These are phyloP conservation scores for Eilema sororculum DNA, from an alignment of 2,888 invertebrate genomes.

Conservation along the genomic window DNA sequence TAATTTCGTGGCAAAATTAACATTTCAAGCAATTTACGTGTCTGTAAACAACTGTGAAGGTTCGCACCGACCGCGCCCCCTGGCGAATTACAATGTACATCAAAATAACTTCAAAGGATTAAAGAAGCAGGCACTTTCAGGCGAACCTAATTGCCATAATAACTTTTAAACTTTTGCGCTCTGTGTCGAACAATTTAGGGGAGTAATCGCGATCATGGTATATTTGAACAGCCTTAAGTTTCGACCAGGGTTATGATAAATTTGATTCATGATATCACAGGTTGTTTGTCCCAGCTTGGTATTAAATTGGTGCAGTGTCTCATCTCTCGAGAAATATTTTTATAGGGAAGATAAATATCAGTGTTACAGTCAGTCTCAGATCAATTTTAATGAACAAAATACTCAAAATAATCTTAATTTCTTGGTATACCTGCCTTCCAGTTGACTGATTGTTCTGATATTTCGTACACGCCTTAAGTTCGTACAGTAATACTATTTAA, in stretches of 20 bases:
- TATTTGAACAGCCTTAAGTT: neutral
- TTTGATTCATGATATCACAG: too few relatives aligned
- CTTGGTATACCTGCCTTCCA: too few relatives aligned
- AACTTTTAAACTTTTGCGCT: neutral
- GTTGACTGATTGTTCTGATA: too few relatives aligned
- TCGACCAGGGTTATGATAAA: neutral
- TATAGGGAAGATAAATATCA: too few relatives aligned
- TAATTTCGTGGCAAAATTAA: neutral
- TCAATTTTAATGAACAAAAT: too few relatives aligned
- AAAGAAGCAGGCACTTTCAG: neutral
- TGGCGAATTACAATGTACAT: neutral
- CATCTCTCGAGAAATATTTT: too few relatives aligned
- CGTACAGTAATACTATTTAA: too few relatives aligned
- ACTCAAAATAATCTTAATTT: too few relatives aligned
- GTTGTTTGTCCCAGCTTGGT: too few relatives aligned
- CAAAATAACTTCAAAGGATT: neutral
- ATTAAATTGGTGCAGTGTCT: too few relatives aligned
- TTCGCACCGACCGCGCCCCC: neutral
- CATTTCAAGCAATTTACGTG: neutral
- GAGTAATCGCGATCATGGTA: neutral
- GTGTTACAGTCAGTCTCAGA: too few relatives aligned
- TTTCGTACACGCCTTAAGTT: too few relatives aligned
- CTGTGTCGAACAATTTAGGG: neutral
- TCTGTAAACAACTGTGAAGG: neutral
- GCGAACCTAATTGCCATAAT: neutral